phyloP scores from a whole-genome alignment of 2,797 vertebrate genomes.

The Acanthiza pusilla region DNA sequence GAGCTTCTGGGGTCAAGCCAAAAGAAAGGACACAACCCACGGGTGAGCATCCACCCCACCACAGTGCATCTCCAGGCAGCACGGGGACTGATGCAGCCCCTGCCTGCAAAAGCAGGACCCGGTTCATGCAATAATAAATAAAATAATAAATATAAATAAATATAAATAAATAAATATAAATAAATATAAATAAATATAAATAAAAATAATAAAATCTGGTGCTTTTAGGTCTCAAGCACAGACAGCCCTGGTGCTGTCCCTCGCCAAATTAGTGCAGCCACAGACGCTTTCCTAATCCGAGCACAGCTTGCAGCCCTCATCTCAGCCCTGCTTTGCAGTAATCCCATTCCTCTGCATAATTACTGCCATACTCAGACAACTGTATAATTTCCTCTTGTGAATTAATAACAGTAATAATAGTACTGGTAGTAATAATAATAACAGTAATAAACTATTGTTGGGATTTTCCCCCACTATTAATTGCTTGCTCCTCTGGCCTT shows the following conservation, averaged over 20 bases:
- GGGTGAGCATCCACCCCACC: neutral
- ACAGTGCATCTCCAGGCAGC: neutral
- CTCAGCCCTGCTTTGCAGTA: neutral
- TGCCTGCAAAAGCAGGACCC: neutral
- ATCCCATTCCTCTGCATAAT: neutral
- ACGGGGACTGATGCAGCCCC: neutral
- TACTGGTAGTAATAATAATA: neutral
- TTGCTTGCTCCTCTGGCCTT: neutral
- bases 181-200: too few relatives aligned
- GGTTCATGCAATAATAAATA: rapidly evolving
- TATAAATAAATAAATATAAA: too few relatives aligned
- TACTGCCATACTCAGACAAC: neutral
- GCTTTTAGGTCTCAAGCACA: neutral
- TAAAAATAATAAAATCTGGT: too few relatives aligned
- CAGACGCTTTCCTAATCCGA: neutral
- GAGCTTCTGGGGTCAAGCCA: neutral
- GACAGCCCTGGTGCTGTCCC: neutral
- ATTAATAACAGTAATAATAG: neutral
- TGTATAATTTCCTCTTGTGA: neutral
- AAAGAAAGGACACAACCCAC: neutral
- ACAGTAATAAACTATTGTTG: neutral
- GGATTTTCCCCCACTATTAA: neutral
- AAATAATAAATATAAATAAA: too few relatives aligned
- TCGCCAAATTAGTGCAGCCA: neutral
- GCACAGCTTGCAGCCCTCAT: neutral